Conservation (phyloP, 2,797 vertebrate genomes). For the Pygocentrus nattereri region DNA sequence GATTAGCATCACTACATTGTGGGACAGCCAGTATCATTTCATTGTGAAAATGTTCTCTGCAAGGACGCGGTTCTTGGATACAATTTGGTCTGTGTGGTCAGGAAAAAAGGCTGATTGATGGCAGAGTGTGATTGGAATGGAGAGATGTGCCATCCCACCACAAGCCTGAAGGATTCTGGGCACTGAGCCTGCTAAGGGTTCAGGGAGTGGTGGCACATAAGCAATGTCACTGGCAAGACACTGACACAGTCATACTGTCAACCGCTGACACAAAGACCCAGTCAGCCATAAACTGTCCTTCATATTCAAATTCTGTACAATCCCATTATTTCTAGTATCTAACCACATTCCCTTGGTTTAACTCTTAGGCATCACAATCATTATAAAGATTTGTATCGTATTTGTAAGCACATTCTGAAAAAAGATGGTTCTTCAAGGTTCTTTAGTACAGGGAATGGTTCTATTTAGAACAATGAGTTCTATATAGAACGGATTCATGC, state of each 20-base stretch:
- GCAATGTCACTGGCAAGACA: conserved; percentile 11
- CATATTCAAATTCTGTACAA: not conserved
- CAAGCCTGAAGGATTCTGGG: conserved; percentile 31
- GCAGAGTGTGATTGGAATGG: conserved; percentile 6
- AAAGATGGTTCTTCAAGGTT: too few species aligned
- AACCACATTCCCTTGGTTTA: too few species aligned
- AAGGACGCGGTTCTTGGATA: not conserved
- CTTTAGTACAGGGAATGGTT: too few species aligned
- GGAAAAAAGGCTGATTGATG: conserved; percentile 5
- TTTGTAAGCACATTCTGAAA: too few species aligned
- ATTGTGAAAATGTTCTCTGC: not conserved
- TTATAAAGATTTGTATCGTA: too few species aligned
- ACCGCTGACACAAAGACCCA: not conserved
- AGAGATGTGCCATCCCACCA: conserved; percentile 10
- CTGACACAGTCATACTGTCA: not conserved
- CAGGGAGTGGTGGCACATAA: not conserved
- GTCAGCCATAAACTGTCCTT: not conserved
- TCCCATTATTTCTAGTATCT: not conserved
- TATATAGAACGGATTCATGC: too few species aligned
- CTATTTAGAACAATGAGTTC: too few species aligned
- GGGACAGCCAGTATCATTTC: conserved; percentile 3
- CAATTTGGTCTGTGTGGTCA: not conserved
- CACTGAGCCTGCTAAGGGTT: not conserved
- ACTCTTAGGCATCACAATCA: too few species aligned
- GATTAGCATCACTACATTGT: not conserved